phyloP scores from a whole-genome alignment of 2,113 vertebrate species.

The Callopanchax toddi region DNA sequence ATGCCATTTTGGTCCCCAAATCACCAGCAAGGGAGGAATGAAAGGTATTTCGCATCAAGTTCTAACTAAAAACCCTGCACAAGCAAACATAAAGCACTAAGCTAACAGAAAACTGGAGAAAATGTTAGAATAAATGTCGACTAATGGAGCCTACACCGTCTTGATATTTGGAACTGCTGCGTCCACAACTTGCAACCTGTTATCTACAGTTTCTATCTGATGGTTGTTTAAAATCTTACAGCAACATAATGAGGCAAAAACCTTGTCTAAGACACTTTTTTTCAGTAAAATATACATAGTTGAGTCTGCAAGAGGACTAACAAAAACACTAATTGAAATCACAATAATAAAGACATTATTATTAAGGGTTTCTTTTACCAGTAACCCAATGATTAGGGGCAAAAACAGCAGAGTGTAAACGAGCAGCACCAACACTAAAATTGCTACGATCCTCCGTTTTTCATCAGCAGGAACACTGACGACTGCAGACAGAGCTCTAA shows the following conservation, averaged over 20 bases:
- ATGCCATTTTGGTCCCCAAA: no score
- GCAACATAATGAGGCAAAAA: constrained; percentile 10
- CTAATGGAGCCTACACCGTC: background rate
- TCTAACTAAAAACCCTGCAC: no score
- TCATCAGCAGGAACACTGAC: constrained; percentile 1
- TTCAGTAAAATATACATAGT: constrained; percentile 22
- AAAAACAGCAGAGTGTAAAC: constrained; percentile 23
- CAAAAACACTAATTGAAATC: background rate
- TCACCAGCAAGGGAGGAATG: no score
- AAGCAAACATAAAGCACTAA: no score
- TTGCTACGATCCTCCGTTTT: constrained; percentile 11
- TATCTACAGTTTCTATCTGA: background rate
- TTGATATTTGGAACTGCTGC: background rate
- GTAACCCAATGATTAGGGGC: background rate
- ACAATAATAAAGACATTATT: background rate
- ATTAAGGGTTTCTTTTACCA: background rate
- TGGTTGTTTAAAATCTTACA: background rate
- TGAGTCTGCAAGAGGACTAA: constrained; percentile 23
- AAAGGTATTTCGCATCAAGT: no score
- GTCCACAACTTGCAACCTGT: no score
- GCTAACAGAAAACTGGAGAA: no score
- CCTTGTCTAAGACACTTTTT: constrained; percentile 18
- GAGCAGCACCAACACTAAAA: constrained; percentile 15
- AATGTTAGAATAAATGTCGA: no score
- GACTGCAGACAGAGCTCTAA: constrained; percentile 9